A percentile compares a stretch with the other conserved stretches of the same genome.
Conservation (phyloP, 2,888 invertebrate species). For the Cheilosia impressa region DNA sequence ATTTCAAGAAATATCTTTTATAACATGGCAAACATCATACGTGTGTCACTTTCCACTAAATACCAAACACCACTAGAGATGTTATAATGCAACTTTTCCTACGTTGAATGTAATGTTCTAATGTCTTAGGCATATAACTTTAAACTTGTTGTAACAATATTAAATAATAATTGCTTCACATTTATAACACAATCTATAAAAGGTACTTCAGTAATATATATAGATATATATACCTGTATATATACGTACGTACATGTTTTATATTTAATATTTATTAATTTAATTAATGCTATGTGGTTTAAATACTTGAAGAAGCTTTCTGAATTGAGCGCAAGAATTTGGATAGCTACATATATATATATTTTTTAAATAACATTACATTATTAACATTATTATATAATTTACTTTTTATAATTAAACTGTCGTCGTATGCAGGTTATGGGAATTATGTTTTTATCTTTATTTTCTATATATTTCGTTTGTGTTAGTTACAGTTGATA, state of each 20-base stretch:
- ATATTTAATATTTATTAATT: slow-evolving; percentile 36
- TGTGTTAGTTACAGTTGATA: slow-evolving; percentile 69
- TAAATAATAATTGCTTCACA: slow-evolving; percentile 30
- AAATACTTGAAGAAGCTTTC: slow-evolving; percentile 36
- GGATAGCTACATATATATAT: slow-evolving; percentile 19
- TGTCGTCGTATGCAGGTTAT: slow-evolving; percentile 22
- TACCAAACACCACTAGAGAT: no score
- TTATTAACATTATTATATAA: slow-evolving; percentile 7
- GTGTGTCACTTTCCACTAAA: no score
- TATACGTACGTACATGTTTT: slow-evolving; percentile 11
- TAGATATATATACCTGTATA: not conserved
- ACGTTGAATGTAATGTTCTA: not conserved
- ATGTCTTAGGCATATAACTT: not conserved
- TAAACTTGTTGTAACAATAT: not conserved
- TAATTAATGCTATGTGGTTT: slow-evolving; percentile 26
- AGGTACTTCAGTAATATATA: slow-evolving; percentile 68
- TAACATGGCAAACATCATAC: no score
- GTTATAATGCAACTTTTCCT: no score
- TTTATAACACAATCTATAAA: slow-evolving; percentile 59
- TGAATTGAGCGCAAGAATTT: slow-evolving; percentile 35
- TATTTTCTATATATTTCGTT: slow-evolving; percentile 55
- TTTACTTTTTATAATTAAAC: slow-evolving; percentile 28
- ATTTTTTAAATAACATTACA: slow-evolving; percentile 37
- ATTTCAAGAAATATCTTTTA: no score
- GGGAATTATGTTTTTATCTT: slow-evolving; percentile 28